Conservation (phyloP, 2,797 vertebrate species). For the Poeciliopsis paucimaculata region DNA sequence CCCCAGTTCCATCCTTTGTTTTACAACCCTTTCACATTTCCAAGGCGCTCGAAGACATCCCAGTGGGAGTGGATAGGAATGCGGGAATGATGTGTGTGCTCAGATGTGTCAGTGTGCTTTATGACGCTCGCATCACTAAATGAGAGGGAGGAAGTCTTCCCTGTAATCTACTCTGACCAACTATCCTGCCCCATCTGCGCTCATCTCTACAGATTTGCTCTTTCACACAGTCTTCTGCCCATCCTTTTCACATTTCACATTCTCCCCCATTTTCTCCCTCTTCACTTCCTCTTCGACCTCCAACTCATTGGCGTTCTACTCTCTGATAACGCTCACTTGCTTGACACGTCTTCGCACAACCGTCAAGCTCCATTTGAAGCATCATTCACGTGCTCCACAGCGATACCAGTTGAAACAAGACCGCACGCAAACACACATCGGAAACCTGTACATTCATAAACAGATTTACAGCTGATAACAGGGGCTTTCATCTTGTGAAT, state of each 20-base stretch:
- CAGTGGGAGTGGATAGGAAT: conserved; percentile 71
- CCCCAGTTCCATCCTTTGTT: conserved; percentile 17
- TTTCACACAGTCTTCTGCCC: conserved; percentile 71
- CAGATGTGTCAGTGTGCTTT: conserved; percentile 67
- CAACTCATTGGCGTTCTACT: conserved; percentile 52
- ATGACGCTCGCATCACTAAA: conserved; percentile 75
- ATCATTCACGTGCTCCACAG: conserved; percentile 41
- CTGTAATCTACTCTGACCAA: conserved; percentile 76
- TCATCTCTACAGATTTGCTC: conserved; percentile 57
- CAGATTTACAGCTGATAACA: conserved; percentile 41
- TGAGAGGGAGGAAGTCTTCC: conserved; percentile 80
- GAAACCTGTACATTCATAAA: conserved; percentile 55
- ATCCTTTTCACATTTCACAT: conserved; percentile 63
- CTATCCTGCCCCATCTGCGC: conserved; percentile 72
- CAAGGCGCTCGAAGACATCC: conserved; percentile 72
- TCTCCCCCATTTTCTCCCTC: conserved; percentile 50
- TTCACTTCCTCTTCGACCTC: conserved; percentile 69
- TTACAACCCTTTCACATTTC: conserved; percentile 47
- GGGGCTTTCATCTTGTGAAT: conserved; percentile 41
- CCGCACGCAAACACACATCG: conserved; percentile 8
- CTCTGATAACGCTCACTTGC: conserved; percentile 42
- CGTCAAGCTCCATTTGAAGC: conserved; percentile 53
- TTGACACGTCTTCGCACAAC: conserved; percentile 29
- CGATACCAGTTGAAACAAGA: conserved; percentile 38
- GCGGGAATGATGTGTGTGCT: conserved; percentile 59